Percentiles rank a stretch among this genome's conserved stretches.
phyloP scores from a whole-genome alignment of 2,888 invertebrate species.

The Tyria jacobaeae region DNA sequence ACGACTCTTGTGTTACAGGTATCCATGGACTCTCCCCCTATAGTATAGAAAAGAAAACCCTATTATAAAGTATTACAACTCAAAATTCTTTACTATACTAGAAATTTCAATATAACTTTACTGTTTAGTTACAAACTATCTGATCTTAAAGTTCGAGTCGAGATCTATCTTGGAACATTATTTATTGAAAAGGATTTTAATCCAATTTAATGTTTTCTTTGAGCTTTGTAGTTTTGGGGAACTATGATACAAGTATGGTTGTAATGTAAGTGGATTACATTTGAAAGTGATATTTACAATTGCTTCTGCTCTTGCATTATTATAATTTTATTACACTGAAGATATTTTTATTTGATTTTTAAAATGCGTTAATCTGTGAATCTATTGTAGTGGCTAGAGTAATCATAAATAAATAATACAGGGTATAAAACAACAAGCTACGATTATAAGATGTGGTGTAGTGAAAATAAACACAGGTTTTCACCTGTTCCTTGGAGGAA shows the following conservation, averaged over 20 bases:
- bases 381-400: too few relatives aligned
- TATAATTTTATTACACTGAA: too few relatives aligned
- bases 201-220: slow-evolving; percentile 43
- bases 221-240: slow-evolving; percentile 25
- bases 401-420: too few relatives aligned
- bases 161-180: slow-evolving; percentile 12
- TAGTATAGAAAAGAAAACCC: too few relatives aligned
- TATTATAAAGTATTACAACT: slow-evolving; percentile 9
- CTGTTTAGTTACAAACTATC: slow-evolving; percentile 21
- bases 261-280: slow-evolving; percentile 4
- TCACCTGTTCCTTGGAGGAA: too few relatives aligned
- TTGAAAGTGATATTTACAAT: neutral
- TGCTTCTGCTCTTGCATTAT: neutral
- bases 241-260: slow-evolving; percentile 3
- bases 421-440: too few relatives aligned
- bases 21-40: too few relatives aligned
- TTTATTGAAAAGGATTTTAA: slow-evolving; percentile 32
- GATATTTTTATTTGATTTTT: too few relatives aligned
- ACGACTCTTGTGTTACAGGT: too few relatives aligned
- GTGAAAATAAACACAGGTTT: too few relatives aligned
- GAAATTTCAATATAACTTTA: slow-evolving; percentile 13
- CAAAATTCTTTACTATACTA: slow-evolving; percentile 3
- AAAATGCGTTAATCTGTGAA: too few relatives aligned
- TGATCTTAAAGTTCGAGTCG: slow-evolving; percentile 13
- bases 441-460: too few relatives aligned